Evolutionary conservation across 2,797 vertebrate species (phyloP), one percentile per base, ranked within the genome.

Genomic region (Enteromius fasciolatus): DNA sequence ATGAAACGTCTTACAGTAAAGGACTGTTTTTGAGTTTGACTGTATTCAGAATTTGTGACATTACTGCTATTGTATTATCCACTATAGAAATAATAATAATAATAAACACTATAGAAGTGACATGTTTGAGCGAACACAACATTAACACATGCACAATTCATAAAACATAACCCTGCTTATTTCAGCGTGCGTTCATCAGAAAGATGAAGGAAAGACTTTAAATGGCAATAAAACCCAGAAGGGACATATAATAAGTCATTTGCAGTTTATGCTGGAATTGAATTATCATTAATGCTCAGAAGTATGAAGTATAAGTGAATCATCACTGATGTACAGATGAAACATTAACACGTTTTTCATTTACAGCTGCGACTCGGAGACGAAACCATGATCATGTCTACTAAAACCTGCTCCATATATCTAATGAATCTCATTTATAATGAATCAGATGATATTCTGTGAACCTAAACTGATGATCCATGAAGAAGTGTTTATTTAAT

Each of bases 251-350:
- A 54, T n/a, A 39, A 25, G 52, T 41, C 8, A 61, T 76, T 61
- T 41, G n/a, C 74, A 25, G 52, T 59, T 76, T 28, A 44, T 59
- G 33, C 33, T 2, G 12, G 17, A 17, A 23, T 48, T 0, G 41
- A 41, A 59, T 59, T 36, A 61, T 17, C 54, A 59, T 41, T 59
- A 17, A 20, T 23, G n/a, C 72, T 36, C 14, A 25, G 59, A 31
- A 61, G 25, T 28, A 61, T 61, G 59, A 28, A 63, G 25, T 31
- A 31, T 63, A 31, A 17, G 14, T 63, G 59, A 63, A 63, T 63
- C 59, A 63, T 63, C 59, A 17, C 14, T 31, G 59, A 63, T 31
- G 59, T 63, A 63, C 59, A 63, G 59, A 70, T 18, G 41, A 70
- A 70, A 70, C 3, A 4, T 48, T 12, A 44, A 70, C 41, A 25